Conservation (phyloP, 2,888 invertebrate species). For the Poecilus cupreus region DNA sequence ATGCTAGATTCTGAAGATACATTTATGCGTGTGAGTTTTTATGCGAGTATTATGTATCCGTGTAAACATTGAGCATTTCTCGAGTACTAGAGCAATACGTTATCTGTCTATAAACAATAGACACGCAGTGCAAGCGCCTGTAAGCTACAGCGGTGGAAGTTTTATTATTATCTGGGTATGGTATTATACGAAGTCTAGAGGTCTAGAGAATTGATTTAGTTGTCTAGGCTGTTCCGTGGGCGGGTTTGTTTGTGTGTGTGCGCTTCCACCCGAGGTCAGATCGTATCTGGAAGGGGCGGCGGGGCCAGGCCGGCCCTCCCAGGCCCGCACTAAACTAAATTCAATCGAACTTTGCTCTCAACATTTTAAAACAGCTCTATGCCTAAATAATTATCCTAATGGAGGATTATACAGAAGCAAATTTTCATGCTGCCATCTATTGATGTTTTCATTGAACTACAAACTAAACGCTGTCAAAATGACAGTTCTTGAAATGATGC, state of each 20-base stretch:
- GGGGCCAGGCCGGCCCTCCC: constrained; percentile 55
- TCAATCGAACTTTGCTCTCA: too few relatives aligned
- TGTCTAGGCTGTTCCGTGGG: constrained; percentile 72
- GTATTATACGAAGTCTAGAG: constrained; percentile 13
- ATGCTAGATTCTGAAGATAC: constrained; percentile 30
- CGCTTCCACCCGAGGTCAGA: constrained; percentile 56
- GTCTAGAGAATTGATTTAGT: constrained; percentile 71
- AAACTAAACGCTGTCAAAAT: too few relatives aligned
- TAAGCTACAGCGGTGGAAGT: constrained; percentile 7
- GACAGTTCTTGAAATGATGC: too few relatives aligned
- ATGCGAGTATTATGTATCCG: constrained; percentile 10
- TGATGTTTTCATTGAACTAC: too few relatives aligned
- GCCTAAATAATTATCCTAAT: too few relatives aligned
- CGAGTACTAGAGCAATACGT: constrained; percentile 53
- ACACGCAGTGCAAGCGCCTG: constrained; percentile 27
- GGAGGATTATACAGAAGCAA: too few relatives aligned
- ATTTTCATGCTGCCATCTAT: too few relatives aligned
- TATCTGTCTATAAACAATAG: constrained; percentile 57
- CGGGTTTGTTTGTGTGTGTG: constrained; percentile 72
- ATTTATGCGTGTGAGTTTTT: constrained; percentile 16
- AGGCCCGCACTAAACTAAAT: constrained; percentile 5
- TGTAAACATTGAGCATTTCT: constrained; percentile 38
- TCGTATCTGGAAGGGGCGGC: constrained; percentile 49
- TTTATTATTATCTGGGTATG: constrained; percentile 46
- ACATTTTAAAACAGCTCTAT: too few relatives aligned